Evolutionary conservation across 1,140 invertebrate species (phyloP).

Genomic region (Gryon sp.): DNA sequence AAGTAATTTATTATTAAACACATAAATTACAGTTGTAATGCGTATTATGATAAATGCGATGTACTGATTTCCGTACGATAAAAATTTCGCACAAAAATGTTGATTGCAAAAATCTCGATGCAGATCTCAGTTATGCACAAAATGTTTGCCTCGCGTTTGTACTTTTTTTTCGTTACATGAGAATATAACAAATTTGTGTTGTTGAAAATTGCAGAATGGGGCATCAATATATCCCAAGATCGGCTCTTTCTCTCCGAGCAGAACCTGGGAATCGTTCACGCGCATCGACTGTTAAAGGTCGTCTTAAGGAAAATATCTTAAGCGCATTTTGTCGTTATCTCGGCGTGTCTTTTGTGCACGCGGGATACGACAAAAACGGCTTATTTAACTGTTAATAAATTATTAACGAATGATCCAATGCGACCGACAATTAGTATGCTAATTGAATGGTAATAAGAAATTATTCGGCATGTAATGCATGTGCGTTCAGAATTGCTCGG

Average conservation of each 20-base stretch:
- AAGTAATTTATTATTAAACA: conserved; percentile 7
- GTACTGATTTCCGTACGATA: conserved; percentile 9
- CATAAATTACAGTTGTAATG: conserved; percentile 2
- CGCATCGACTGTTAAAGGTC: conserved; percentile 39
- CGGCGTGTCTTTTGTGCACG: conserved; percentile 6
- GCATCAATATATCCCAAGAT: conserved; percentile 20
- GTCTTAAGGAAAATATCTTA: conserved; percentile 21
- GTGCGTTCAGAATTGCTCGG: conserved; percentile 12
- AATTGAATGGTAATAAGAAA: conserved; percentile 51
- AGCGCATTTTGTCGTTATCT: conserved; percentile 7
- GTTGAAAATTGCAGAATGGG: conserved; percentile 21
- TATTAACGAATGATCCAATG: conserved; percentile 7
- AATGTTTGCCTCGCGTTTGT: conserved; percentile 16
- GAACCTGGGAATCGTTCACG: conserved; percentile 33
- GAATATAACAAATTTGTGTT: conserved; percentile 41
- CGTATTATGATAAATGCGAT: neutral
- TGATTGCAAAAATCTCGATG: conserved; percentile 45
- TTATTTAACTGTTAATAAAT: conserved; percentile 53
- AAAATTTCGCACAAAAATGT: conserved; percentile 36
- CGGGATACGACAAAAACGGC: conserved; percentile 20
- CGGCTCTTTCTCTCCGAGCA: conserved; percentile 19
- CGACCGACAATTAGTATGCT: conserved; percentile 48
- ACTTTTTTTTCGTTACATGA: too few relatives aligned
- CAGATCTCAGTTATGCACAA: conserved; percentile 39
- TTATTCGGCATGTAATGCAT: conserved; percentile 49